These are phyloP conservation scores for Hypsibius dujardini DNA, from an alignment of 1,140 invertebrate species.

Conservation along the genomic window DNA sequence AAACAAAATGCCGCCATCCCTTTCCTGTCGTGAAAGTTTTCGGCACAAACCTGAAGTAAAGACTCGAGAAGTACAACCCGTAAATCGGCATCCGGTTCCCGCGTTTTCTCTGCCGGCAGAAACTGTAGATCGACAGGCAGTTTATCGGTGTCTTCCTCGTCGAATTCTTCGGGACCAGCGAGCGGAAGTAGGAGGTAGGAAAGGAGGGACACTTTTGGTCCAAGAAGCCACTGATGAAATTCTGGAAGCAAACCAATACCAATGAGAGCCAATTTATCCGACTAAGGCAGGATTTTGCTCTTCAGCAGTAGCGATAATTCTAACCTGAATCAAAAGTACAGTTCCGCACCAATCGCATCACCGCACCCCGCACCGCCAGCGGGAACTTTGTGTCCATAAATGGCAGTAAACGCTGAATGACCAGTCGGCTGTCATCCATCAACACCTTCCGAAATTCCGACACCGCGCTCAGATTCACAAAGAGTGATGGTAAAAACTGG, in stretches of 20 bases:
- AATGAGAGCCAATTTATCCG: no score
- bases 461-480: slow-evolving; percentile 35
- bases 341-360: slow-evolving; percentile 43
- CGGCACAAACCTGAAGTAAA: slow-evolving; percentile 33
- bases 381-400: slow-evolving; percentile 55
- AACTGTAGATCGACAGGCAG: slow-evolving; percentile 64
- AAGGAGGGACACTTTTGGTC: slow-evolving; percentile 55
- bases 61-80: slow-evolving; percentile 42
- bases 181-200: slow-evolving; percentile 58
- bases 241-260: slow-evolving; percentile 32
- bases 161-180: slow-evolving; percentile 70
- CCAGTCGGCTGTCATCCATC: slow-evolving; percentile 36
- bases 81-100: slow-evolving; percentile 61
- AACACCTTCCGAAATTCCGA: slow-evolving; percentile 30
- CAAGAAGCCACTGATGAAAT: slow-evolving; percentile 55
- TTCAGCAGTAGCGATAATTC: slow-evolving; percentile 1
- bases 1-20: no score
- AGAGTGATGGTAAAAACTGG: slow-evolving; percentile 47
- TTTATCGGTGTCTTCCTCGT: slow-evolving; percentile 67
- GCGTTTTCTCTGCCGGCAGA: slow-evolving; percentile 53
- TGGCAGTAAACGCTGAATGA: slow-evolving; percentile 48
- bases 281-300: background rate
- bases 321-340: slow-evolving; percentile 40
- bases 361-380: slow-evolving; percentile 48
- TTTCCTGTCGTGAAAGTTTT: slow-evolving; percentile 29